Evolutionary conservation across 2,797 vertebrate genomes (phyloP).

Genomic region (Peromyscus eremicus): DNA sequence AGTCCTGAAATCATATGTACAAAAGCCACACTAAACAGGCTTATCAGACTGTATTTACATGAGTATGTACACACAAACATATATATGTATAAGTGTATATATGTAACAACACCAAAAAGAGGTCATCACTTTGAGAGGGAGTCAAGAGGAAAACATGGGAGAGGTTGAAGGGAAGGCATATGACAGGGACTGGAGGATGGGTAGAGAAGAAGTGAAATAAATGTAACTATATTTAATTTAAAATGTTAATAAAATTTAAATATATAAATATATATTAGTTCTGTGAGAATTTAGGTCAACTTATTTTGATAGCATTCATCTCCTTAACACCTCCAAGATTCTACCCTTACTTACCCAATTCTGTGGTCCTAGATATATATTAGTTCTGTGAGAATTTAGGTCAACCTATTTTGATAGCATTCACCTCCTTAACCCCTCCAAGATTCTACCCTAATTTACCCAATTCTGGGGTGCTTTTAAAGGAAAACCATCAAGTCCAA

Average conservation of each 20-base stretch:
- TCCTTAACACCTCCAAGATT: not conserved
- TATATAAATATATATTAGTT: not conserved
- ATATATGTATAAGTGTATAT: not conserved
- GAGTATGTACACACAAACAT: not conserved
- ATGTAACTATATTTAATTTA: not conserved
- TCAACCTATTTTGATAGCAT: not conserved
- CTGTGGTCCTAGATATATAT: too few relatives aligned
- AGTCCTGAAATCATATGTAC: too few relatives aligned
- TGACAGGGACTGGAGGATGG: not conserved
- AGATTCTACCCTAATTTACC: too few relatives aligned
- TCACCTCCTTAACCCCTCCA: not conserved
- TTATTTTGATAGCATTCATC: not conserved
- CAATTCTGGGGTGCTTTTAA: not conserved
- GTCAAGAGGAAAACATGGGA: not conserved
- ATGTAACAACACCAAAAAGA: not conserved
- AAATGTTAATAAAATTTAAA: not conserved
- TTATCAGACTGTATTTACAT: not conserved
- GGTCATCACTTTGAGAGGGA: not conserved
- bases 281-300: not conserved
- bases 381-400: not conserved
- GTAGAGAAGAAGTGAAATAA: too few relatives aligned
- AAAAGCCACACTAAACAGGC: not conserved
- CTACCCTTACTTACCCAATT: not conserved
- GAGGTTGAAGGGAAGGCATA: too few relatives aligned
- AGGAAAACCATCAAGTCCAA: not conserved